A percentile compares a stretch with the other conserved stretches of the same genome.
These are phyloP conservation scores for Homarus gammarus DNA, from an alignment of 2,888 invertebrate species.

Conservation along the genomic window DNA sequence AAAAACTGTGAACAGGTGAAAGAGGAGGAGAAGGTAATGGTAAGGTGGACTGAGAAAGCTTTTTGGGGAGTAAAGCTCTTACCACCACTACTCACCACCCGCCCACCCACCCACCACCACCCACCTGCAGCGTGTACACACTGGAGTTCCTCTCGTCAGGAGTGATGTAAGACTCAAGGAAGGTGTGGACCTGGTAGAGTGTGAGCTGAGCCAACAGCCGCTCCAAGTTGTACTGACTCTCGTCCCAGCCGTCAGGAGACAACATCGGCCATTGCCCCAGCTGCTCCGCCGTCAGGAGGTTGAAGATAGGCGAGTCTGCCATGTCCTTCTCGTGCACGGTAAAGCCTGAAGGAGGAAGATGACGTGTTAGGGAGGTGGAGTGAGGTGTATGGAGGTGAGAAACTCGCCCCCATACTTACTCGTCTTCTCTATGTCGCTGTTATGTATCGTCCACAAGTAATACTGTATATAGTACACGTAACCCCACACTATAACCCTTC, in stretches of 20 bases:
- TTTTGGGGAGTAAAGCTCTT: too few species aligned
- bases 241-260: conserved; percentile 77
- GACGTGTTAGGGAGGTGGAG: background rate
- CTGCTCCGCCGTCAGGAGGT: conserved; percentile 78
- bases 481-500: too few species aligned
- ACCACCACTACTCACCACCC: too few species aligned
- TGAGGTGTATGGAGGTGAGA: background rate
- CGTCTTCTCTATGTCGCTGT: too few species aligned
- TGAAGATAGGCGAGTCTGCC: conserved; percentile 78
- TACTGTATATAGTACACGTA: too few species aligned
- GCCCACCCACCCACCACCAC: conserved; percentile 25
- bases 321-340: conserved; percentile 75
- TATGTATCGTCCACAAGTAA: too few species aligned
- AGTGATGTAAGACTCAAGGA: conserved; percentile 79
- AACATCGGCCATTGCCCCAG: conserved; percentile 79
- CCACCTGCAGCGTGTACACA: conserved; percentile 80
- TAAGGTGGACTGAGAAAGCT: too few species aligned
- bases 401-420: too few species aligned
- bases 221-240: conserved; percentile 78
- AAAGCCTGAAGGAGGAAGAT: conserved; percentile 51
- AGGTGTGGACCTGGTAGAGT: conserved; percentile 79
- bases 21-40: too few species aligned
- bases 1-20: too few species aligned
- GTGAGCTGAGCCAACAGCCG: conserved; percentile 78
- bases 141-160: conserved; percentile 80